Percentiles rank a stretch among this genome's conserved stretches.
These are phyloP conservation scores for Daktulosphaira vitifoliae DNA, from an alignment of 1,140 invertebrate genomes.

Conservation along the genomic window DNA sequence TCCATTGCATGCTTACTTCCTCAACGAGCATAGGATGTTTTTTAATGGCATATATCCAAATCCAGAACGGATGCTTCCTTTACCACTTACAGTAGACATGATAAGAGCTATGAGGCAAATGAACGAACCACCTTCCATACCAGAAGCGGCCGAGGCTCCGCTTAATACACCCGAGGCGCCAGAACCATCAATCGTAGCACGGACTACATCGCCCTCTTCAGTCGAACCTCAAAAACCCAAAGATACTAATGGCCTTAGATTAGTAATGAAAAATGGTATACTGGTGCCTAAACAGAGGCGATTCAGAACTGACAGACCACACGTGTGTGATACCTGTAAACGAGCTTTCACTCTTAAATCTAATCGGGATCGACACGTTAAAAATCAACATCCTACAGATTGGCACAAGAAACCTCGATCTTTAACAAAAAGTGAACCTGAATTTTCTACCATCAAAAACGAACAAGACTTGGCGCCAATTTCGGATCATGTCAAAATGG, in stretches of 20 bases:
- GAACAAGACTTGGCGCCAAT: conserved; percentile 42
- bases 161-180: background rate
- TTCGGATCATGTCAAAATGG: conserved; percentile 67
- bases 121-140: background rate
- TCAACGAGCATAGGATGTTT: conserved; percentile 23
- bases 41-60: conserved; percentile 20
- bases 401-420: conserved; percentile 64
- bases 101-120: conserved; percentile 34
- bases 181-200: background rate
- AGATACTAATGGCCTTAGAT: conserved; percentile 55
- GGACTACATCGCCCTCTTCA: background rate
- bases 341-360: conserved; percentile 80
- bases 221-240: background rate
- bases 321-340: conserved; percentile 78
- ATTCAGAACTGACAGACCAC: conserved; percentile 83
- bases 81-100: conserved; percentile 36
- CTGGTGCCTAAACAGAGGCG: conserved; percentile 79
- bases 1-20: conserved; percentile 19
- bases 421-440: conserved; percentile 11
- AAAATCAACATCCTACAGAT: conserved; percentile 82
- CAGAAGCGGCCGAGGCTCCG: background rate
- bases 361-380: conserved; percentile 89
- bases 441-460: background rate
- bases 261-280: conserved; percentile 82
- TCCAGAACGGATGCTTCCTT: conserved; percentile 19